Conservation (phyloP, 2,888 invertebrate species). For the Agriopis marginaria region DNA sequence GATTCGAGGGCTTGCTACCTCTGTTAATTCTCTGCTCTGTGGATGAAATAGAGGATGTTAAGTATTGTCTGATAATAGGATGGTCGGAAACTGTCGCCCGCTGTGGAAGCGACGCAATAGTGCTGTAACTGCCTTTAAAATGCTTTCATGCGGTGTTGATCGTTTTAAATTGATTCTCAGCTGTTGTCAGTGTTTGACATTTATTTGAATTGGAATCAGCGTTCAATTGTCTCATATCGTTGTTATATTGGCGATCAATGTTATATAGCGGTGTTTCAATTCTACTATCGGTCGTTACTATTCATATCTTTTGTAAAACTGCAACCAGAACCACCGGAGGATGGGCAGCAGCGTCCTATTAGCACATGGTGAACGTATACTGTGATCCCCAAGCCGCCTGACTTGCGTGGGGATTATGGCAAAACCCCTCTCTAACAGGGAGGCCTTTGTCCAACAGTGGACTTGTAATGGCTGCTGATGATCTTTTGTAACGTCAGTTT, state of each 20-base stretch:
- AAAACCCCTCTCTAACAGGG: no score
- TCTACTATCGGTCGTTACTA: background rate
- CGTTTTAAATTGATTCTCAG: slow-evolving; percentile 24
- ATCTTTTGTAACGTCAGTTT: no score
- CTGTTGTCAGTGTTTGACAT: slow-evolving; percentile 10
- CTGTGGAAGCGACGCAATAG: slow-evolving; percentile 22
- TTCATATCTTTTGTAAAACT: no score
- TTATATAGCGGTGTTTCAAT: background rate
- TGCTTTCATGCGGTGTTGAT: slow-evolving; percentile 21
- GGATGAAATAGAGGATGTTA: slow-evolving; percentile 68
- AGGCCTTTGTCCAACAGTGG: no score
- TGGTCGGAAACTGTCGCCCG: slow-evolving; percentile 45
- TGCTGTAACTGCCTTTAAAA: slow-evolving; percentile 31
- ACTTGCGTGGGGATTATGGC: no score
- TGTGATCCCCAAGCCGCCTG: no score
- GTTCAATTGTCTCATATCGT: slow-evolving; percentile 21
- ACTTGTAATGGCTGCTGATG: no score
- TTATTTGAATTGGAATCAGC: slow-evolving; percentile 31
- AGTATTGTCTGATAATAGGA: slow-evolving; percentile 31
- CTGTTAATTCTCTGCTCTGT: slow-evolving; percentile 85
- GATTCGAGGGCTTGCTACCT: slow-evolving; percentile 77
- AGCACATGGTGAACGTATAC: no score
- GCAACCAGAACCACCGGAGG: no score
- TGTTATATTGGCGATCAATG: background rate
- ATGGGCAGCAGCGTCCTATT: no score